Conservation (phyloP, 2,888 invertebrate species). For the Cecidostiba fungosa region DNA sequence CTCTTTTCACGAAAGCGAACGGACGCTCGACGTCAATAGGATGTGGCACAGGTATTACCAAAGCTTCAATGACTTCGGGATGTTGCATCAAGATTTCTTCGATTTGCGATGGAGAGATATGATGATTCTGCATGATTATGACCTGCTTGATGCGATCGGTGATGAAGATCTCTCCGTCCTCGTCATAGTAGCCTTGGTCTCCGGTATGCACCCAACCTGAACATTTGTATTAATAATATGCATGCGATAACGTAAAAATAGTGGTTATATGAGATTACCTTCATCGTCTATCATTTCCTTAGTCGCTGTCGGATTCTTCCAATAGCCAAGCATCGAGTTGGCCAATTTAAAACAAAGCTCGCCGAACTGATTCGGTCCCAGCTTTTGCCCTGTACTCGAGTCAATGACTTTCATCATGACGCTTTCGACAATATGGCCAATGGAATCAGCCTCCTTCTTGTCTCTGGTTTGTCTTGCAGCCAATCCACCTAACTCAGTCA, state of each 20-base stretch:
- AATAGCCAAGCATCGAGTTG: conserved; percentile 82
- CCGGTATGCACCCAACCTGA: conserved; percentile 75
- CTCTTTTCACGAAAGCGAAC: conserved; percentile 71
- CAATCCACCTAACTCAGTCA: conserved; percentile 21
- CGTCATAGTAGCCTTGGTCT: conserved; percentile 73
- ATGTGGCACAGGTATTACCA: conserved; percentile 72
- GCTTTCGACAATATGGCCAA: conserved; percentile 65
- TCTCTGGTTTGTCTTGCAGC: background rate
- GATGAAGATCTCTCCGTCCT: conserved; percentile 72
- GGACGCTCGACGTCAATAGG: conserved; percentile 71
- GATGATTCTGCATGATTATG: conserved; percentile 73
- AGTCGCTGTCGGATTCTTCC: conserved; percentile 82
- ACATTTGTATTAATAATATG: background rate
- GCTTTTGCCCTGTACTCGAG: conserved; percentile 51
- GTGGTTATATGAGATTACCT: no score
- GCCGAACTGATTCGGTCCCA: conserved; percentile 70
- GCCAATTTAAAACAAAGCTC: conserved; percentile 63
- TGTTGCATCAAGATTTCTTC: conserved; percentile 70
- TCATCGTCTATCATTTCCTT: conserved; percentile 80
- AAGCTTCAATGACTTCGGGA: conserved; percentile 71
- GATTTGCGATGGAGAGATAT: conserved; percentile 73
- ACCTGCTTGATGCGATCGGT: conserved; percentile 74
- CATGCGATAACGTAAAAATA: no score
- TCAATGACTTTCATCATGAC: conserved; percentile 70
- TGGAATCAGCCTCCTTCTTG: conserved; percentile 66